A percentile compares a stretch with the other conserved stretches of the same genome.
Conservation (phyloP, 2,888 invertebrate genomes). For the Alentia gelatinosa region DNA sequence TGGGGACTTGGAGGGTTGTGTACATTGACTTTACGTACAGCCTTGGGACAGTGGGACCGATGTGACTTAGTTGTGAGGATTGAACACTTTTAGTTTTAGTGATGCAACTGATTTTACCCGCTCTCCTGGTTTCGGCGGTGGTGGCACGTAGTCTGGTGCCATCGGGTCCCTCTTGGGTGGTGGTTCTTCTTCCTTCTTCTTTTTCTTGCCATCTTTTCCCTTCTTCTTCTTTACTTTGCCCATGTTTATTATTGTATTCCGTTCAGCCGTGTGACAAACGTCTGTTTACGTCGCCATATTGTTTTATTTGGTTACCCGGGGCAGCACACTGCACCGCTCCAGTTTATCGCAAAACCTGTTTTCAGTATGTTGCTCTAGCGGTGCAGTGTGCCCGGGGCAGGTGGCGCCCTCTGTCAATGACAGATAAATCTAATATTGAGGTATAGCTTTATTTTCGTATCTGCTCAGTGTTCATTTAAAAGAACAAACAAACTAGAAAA, state of each 20-base stretch:
- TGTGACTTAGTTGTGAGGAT: not conserved
- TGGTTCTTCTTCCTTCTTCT: slow-evolving; percentile 24
- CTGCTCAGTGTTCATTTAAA: too few relatives aligned
- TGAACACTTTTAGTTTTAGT: not conserved
- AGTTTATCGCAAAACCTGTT: too few relatives aligned
- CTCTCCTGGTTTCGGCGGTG: slow-evolving; percentile 73
- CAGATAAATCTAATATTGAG: too few relatives aligned
- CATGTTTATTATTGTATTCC: slow-evolving; percentile 9
- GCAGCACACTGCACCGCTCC: not conserved
- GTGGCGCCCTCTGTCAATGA: too few relatives aligned
- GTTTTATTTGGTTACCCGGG: slow-evolving; percentile 2
- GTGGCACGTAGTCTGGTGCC: slow-evolving; percentile 65
- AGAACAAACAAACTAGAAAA: too few relatives aligned
- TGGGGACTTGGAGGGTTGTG: too few relatives aligned
- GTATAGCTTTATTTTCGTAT: too few relatives aligned
- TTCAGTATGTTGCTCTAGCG: too few relatives aligned
- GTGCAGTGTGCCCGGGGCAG: too few relatives aligned
- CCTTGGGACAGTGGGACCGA: too few relatives aligned
- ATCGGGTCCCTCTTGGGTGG: slow-evolving; percentile 52
- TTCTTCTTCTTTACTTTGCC: slow-evolving; percentile 48
- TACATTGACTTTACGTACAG: too few relatives aligned
- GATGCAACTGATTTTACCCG: slow-evolving; percentile 68
- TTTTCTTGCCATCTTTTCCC: slow-evolving; percentile 50
- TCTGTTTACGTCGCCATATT: slow-evolving; percentile 43
- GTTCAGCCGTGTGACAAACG: not conserved